phyloP scores from a whole-genome alignment of 2,888 invertebrate genomes.

The Amblyteles armatorius region DNA sequence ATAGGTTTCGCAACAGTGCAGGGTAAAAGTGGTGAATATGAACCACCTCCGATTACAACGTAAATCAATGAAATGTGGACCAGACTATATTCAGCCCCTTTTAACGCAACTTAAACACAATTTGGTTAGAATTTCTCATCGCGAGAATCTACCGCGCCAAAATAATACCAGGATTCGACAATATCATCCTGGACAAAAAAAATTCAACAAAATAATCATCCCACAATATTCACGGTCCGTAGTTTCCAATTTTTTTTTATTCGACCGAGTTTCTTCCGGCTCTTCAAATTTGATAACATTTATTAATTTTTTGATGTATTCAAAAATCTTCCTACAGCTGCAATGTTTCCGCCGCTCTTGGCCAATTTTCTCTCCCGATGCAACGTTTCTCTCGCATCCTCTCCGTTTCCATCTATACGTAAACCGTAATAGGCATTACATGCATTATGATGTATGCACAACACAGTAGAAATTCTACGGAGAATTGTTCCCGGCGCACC shows the following conservation, averaged over 20 bases:
- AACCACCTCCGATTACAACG: not conserved
- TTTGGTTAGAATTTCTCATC: slow-evolving; percentile 12
- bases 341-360: not conserved
- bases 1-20: not conserved
- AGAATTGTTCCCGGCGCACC: slow-evolving; percentile 58
- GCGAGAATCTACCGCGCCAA: not conserved
- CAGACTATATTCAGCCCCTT: not conserved
- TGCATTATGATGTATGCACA: slow-evolving; percentile 30
- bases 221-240: not conserved
- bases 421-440: not conserved
- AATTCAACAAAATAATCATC: not conserved
- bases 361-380: slow-evolving; percentile 4
- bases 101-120: not conserved
- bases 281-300: not conserved
- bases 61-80: too few species aligned
- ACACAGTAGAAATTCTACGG: slow-evolving; percentile 41
- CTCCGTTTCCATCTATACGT: not conserved
- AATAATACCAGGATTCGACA: not conserved
- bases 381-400: slow-evolving; percentile 6
- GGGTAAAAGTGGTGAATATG: not conserved
- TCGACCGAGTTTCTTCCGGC: not conserved
- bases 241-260: not conserved
- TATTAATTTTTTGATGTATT: not conserved
- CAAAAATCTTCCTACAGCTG: not conserved
- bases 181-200: not conserved